phyloP scores from a whole-genome alignment of 2,113 vertebrate genomes.

The Astur gentilis region DNA sequence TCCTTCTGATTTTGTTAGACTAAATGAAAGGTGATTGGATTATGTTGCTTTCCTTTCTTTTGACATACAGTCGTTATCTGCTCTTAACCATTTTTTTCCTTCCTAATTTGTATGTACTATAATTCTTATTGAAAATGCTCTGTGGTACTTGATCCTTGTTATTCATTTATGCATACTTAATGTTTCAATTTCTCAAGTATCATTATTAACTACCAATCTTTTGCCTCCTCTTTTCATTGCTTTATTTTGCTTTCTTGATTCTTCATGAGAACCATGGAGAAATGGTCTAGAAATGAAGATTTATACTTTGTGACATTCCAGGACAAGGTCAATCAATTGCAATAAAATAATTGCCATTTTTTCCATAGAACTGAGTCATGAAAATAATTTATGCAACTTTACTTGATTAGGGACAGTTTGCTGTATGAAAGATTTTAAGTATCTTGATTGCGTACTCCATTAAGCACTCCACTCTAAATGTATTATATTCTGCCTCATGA shows the following conservation, averaged over 20 bases:
- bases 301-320: neutral
- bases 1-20: conserved; percentile 1
- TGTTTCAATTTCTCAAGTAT: neutral
- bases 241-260: neutral
- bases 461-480: neutral
- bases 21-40: neutral
- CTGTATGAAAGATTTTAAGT: neutral
- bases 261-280: neutral
- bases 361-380: neutral
- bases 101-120: neutral
- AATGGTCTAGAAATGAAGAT: neutral
- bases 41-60: neutral
- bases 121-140: neutral
- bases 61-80: neutral
- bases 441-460: neutral
- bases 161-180: neutral
- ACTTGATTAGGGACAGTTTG: conserved; percentile 16
- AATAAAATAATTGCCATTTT: neutral
- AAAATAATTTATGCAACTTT: conserved; percentile 23
- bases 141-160: neutral
- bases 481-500: neutral
- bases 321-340: conserved; percentile 20
- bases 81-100: neutral
- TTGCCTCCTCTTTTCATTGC: neutral
- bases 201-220: neutral